Base-by-base conservation (phyloP, 2,113 vertebrate genomes). In the Heterotis niloticus region DNA sequence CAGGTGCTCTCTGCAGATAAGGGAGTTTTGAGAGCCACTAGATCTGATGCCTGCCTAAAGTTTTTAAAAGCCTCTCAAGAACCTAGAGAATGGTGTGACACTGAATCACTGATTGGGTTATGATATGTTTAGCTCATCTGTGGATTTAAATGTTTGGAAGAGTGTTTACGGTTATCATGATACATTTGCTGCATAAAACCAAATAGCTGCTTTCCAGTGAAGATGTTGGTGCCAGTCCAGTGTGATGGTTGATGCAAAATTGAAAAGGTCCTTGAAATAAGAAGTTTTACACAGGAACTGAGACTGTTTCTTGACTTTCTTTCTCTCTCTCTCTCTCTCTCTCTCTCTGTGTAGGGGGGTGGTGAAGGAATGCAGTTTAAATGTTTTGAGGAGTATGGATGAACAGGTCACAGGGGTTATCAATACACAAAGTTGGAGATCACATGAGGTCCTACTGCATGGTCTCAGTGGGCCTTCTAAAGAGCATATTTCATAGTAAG, bases 321-420 rank as follows among this genome's bases (percentile, higher is more conserved):
- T n/a, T 59, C n/a, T 74, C 57, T 59, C 4, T n/a, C n/a, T n/a
- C n/a, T n/a, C n/a, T n/a, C n/a, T n/a, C n/a, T n/a, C n/a, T n/a
- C n/a, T n/a, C n/a, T n/a, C n/a, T 44, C 11, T 29, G 51, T 18
- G 26, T 60, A 67, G 59, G 56, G 29, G 26, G 56, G 56, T 64
- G 68, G 67, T 28, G 24, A 17, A 78, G 76, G 79, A 83, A 82
- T 84, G 78, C 17, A 44, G 20, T 65, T 9, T 17, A 16, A 66
- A 29, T 56, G 68, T 78, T 54, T 70, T 79, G 76, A 80, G 77
- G 77, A 79, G 70, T 65, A 44, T 18, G 17, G 17, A 64, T 79
- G 54, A 18, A 44, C 34, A 75, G 67, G 79, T 70, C 78, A 44
- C 75, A 82, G 79, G 79, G 79, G 79, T 86, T 81, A 83, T 86